Percentiles rank a stretch among this genome's conserved stretches.
Evolutionary conservation across 2,888 invertebrate species (phyloP).

Genomic region (Patella ulyssiponensis): DNA sequence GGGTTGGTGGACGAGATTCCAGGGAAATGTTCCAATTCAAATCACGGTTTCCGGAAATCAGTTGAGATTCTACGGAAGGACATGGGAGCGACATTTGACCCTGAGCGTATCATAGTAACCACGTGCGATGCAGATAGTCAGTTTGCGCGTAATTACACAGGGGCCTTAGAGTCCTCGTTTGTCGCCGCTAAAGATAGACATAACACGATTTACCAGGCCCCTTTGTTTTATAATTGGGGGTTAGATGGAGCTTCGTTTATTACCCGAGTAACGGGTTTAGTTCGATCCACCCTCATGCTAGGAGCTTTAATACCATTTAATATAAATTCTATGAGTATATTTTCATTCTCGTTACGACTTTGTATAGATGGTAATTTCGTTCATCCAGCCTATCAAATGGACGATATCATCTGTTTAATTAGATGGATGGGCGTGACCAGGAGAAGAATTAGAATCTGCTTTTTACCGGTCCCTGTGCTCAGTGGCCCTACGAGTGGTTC

Average conservation of each 20-base stretch:
- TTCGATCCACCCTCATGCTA: background rate
- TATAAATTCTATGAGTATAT: slow-evolving; percentile 10
- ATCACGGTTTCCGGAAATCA: background rate
- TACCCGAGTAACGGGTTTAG: background rate
- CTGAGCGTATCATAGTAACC: background rate
- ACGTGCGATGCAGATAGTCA: slow-evolving; percentile 1
- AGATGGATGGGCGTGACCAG: background rate
- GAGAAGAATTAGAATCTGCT: background rate
- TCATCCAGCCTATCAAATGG: slow-evolving; percentile 7
- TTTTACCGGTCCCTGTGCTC: background rate
- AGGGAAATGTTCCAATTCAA: slow-evolving; percentile 2
- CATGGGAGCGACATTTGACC: background rate
- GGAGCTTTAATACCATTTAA: slow-evolving; percentile 3
- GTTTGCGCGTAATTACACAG: background rate
- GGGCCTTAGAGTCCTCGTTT: background rate
- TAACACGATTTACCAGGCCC: background rate
- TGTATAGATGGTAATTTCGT: background rate
- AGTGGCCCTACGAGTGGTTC: background rate
- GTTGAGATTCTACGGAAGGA: background rate
- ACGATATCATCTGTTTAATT: background rate
- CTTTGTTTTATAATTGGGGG: slow-evolving; percentile 9
- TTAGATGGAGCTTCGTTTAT: slow-evolving; percentile 6
- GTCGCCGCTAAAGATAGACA: background rate
- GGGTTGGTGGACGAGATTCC: background rate
- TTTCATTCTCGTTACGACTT: background rate